Conservation (phyloP, 2,888 invertebrate genomes). For the Callimorpha dominula region DNA sequence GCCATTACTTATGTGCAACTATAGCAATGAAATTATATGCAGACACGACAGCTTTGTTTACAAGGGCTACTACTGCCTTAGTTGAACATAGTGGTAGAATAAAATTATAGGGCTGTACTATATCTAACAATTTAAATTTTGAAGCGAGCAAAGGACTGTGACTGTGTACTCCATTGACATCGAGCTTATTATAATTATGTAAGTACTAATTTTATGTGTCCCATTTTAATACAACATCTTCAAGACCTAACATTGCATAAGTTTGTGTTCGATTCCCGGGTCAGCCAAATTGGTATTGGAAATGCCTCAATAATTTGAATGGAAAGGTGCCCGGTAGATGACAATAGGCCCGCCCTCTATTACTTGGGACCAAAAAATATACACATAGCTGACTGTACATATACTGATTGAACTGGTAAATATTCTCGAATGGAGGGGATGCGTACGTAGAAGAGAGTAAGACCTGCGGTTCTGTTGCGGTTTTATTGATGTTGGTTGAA, state of each 20-base stretch:
- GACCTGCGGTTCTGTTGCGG: background rate
- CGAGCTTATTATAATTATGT: too few relatives aligned
- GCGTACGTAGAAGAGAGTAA: background rate
- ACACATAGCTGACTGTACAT: too few relatives aligned
- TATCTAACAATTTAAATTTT: background rate
- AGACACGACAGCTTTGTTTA: conserved; percentile 33
- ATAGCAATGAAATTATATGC: conserved; percentile 30
- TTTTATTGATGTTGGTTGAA: background rate
- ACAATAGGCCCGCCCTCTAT: too few relatives aligned
- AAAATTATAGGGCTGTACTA: background rate
- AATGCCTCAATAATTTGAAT: too few relatives aligned
- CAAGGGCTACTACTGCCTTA: background rate
- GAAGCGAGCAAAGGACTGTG: too few relatives aligned
- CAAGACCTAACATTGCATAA: background rate
- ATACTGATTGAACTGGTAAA: too few relatives aligned
- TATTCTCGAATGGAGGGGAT: too few relatives aligned
- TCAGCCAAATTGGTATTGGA: too few relatives aligned
- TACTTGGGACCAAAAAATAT: too few relatives aligned
- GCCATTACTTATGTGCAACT: conserved; percentile 30
- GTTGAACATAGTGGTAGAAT: conserved; percentile 3
- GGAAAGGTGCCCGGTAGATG: too few relatives aligned
- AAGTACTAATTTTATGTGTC: background rate
- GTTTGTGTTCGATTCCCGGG: too few relatives aligned
- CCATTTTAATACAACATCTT: background rate
- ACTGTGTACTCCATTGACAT: too few relatives aligned